Percentiles rank a stretch among this genome's conserved stretches.
Conservation (phyloP, 2,888 invertebrate genomes). For the Dryococelus australis region DNA sequence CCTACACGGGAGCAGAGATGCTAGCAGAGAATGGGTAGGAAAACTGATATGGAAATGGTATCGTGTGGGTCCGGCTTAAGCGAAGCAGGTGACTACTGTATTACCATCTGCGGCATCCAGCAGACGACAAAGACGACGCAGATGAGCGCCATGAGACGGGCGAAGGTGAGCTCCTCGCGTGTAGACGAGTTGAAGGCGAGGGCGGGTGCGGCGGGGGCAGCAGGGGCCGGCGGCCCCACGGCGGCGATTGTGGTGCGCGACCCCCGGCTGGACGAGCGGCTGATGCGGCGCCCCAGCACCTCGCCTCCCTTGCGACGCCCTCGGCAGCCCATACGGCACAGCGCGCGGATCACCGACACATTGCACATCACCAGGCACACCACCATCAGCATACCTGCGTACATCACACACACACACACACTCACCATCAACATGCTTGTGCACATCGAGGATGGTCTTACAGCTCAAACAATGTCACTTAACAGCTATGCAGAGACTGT, state of each 20-base stretch:
- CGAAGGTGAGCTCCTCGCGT: conserved; percentile 84
- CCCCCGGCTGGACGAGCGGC: conserved; percentile 36
- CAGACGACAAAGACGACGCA: conserved; percentile 84
- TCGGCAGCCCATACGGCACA: conserved; percentile 65
- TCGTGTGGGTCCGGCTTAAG: too few species aligned
- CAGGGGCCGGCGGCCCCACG: background rate
- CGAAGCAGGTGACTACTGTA: conserved; percentile 44
- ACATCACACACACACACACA: background rate
- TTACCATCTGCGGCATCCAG: conserved; percentile 90
- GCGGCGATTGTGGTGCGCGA: background rate
- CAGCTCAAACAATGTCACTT: too few species aligned
- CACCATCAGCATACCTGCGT: conserved; percentile 74
- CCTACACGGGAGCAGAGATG: too few species aligned
- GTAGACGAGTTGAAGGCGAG: conserved; percentile 62
- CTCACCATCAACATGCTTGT: conserved; percentile 31
- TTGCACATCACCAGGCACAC: conserved; percentile 82
- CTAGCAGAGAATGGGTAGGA: too few species aligned
- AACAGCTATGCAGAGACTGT: too few species aligned
- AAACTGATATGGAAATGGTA: too few species aligned
- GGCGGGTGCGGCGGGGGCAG: background rate
- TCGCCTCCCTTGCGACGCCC: conserved; percentile 41
- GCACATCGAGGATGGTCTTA: too few species aligned
- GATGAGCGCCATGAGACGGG: conserved; percentile 82
- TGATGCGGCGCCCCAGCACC: conserved; percentile 42
- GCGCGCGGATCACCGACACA: conserved; percentile 78